Percentiles rank a stretch among this genome's conserved stretches.
phyloP scores from a whole-genome alignment of 2,888 invertebrate genomes.

The Oasisia sp. region DNA sequence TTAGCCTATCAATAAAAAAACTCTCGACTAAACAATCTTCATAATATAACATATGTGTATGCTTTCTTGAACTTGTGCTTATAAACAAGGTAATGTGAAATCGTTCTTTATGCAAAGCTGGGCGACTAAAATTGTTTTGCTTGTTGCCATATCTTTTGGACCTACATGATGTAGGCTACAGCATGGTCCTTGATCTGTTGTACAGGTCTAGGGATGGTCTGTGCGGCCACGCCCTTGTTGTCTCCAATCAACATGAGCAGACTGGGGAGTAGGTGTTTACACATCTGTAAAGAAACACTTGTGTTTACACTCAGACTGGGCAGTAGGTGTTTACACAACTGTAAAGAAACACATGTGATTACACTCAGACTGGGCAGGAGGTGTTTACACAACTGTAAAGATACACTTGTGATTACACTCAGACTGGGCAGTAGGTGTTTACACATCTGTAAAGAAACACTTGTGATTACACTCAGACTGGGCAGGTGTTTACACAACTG shows the following conservation, averaged over 20 bases:
- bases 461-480: slow-evolving; percentile 34
- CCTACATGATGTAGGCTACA: slow-evolving; percentile 37
- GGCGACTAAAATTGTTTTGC: neutral
- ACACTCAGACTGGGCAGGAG: slow-evolving; percentile 58
- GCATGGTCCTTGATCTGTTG: slow-evolving; percentile 54
- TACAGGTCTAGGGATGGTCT: slow-evolving; percentile 48
- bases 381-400: slow-evolving; percentile 63
- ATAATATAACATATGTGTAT: neutral
- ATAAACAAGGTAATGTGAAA: neutral
- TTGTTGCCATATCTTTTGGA: neutral
- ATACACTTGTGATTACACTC: neutral
- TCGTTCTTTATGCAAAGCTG: neutral
- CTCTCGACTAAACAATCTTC: neutral
- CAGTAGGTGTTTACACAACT: slow-evolving; percentile 66
- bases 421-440: slow-evolving; percentile 64
- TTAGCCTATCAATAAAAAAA: neutral
- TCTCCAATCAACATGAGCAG: slow-evolving; percentile 57
- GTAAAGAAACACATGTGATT: slow-evolving; percentile 7
- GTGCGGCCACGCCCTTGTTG: slow-evolving; percentile 45
- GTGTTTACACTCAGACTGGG: slow-evolving; percentile 46
- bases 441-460: slow-evolving; percentile 54
- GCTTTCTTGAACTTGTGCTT: neutral
- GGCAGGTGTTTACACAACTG: slow-evolving; percentile 67
- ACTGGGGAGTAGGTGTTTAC: slow-evolving; percentile 65
- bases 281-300: slow-evolving; percentile 51